Evolutionary conservation across 2,113 vertebrate genomes (phyloP).

Genomic region (Oncorhynchus gorbuscha): DNA sequence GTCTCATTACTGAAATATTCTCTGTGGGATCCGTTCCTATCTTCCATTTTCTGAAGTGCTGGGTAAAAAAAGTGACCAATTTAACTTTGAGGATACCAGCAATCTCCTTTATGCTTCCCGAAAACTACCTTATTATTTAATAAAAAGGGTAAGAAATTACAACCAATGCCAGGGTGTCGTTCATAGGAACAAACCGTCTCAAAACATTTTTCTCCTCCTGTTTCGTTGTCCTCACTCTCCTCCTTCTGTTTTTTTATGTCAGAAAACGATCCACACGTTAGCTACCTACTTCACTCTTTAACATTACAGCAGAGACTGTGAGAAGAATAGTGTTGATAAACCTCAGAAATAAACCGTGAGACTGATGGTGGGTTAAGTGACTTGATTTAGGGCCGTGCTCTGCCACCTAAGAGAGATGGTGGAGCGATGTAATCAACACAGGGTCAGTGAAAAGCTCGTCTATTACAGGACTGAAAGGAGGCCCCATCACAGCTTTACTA

Average conservation of each 20-base stretch:
- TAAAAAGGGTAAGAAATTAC: too few relatives aligned
- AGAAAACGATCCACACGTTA: background rate
- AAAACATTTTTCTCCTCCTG: background rate
- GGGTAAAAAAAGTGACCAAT: too few relatives aligned
- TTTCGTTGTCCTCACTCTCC: background rate
- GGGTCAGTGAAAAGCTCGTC: background rate
- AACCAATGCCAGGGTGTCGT: too few relatives aligned
- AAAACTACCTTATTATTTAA: too few relatives aligned
- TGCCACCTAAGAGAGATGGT: background rate
- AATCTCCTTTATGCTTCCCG: too few relatives aligned
- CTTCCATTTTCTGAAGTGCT: too few relatives aligned
- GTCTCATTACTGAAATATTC: too few relatives aligned
- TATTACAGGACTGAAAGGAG: background rate
- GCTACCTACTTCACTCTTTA: background rate
- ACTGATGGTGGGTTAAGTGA: background rate
- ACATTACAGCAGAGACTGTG: background rate
- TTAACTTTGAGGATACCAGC: too few relatives aligned
- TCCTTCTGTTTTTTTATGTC: background rate
- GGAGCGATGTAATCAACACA: background rate
- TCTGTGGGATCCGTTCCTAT: too few relatives aligned
- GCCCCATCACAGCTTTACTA: background rate
- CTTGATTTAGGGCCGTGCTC: background rate
- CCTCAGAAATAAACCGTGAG: background rate
- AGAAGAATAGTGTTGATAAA: background rate
- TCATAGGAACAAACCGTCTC: too few relatives aligned